A percentile compares a stretch with the other conserved stretches of the same genome.
phyloP scores from a whole-genome alignment of 2,888 invertebrate species.

The Lacanobia oleracea region DNA sequence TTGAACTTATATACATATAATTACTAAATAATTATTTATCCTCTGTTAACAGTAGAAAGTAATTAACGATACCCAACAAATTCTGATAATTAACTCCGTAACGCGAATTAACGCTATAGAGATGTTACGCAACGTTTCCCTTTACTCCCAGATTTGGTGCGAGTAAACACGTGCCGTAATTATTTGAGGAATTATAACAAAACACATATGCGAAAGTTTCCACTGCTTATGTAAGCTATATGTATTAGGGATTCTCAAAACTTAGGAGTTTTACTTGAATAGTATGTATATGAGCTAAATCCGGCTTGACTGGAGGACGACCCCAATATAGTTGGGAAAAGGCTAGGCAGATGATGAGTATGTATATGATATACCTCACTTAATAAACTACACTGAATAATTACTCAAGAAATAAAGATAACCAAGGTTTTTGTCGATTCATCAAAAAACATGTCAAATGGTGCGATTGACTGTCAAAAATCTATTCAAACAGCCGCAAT shows the following conservation, averaged over 20 bases:
- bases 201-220: slow-evolving; percentile 26
- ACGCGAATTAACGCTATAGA: slow-evolving; percentile 3
- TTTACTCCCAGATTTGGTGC: slow-evolving; percentile 25
- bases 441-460: background rate
- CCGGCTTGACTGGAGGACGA: no score
- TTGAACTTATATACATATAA: slow-evolving; percentile 1
- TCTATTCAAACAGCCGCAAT: background rate
- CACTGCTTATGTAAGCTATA: slow-evolving; percentile 28
- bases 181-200: slow-evolving; percentile 18
- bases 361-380: background rate
- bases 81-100: slow-evolving; percentile 39
- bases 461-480: background rate
- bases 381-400: background rate
- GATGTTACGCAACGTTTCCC: slow-evolving; percentile 28
- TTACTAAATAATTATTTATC: slow-evolving; percentile 8
- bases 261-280: background rate
- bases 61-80: slow-evolving; percentile 32
- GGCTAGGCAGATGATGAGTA: no score
- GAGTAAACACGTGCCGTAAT: slow-evolving; percentile 26
- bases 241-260: slow-evolving; percentile 9
- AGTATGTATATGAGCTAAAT: background rate
- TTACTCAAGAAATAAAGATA: background rate
- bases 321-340: no score
- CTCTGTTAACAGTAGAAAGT: slow-evolving; percentile 30
- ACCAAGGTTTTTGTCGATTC: background rate